Conservation (phyloP, 2,888 invertebrate species). For the Dryadula phaetusa region DNA sequence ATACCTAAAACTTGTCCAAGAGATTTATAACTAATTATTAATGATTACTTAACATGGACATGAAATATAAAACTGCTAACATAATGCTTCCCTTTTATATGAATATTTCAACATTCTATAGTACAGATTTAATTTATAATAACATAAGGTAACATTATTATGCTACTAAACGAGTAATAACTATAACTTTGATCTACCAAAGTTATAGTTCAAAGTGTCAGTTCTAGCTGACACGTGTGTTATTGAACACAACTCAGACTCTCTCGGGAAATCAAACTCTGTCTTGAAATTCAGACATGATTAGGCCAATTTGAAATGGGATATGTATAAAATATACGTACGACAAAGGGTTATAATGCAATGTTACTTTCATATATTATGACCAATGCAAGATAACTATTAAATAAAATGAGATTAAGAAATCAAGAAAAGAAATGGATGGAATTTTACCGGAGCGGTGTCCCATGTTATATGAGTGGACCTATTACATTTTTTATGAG, state of each 20-base stretch:
- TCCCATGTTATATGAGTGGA: background rate
- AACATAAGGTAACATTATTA: slow-evolving; percentile 24
- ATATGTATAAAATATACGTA: slow-evolving; percentile 39
- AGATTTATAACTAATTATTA: too few species aligned
- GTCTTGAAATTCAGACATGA: slow-evolving; percentile 49
- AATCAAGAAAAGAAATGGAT: too few species aligned
- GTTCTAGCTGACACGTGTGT: slow-evolving; percentile 22
- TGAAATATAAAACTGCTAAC: too few species aligned
- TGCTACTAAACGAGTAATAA: slow-evolving; percentile 34
- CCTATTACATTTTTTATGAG: background rate
- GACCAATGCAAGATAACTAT: too few species aligned
- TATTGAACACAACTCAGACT: slow-evolving; percentile 36
- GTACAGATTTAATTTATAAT: background rate
- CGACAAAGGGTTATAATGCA: background rate
- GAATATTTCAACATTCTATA: background rate
- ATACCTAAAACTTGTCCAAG: too few species aligned
- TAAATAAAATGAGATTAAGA: too few species aligned
- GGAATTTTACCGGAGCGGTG: too few species aligned
- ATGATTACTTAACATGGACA: too few species aligned
- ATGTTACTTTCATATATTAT: background rate
- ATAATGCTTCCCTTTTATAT: too few species aligned
- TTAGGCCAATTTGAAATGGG: slow-evolving; percentile 45
- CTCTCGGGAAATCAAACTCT: slow-evolving; percentile 49
- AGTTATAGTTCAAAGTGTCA: too few species aligned
- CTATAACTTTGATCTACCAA: slow-evolving; percentile 32